A percentile compares a stretch with the other conserved stretches of the same genome.
Evolutionary conservation across 2,888 invertebrate species (phyloP).

Genomic region (Hyalella azteca): DNA sequence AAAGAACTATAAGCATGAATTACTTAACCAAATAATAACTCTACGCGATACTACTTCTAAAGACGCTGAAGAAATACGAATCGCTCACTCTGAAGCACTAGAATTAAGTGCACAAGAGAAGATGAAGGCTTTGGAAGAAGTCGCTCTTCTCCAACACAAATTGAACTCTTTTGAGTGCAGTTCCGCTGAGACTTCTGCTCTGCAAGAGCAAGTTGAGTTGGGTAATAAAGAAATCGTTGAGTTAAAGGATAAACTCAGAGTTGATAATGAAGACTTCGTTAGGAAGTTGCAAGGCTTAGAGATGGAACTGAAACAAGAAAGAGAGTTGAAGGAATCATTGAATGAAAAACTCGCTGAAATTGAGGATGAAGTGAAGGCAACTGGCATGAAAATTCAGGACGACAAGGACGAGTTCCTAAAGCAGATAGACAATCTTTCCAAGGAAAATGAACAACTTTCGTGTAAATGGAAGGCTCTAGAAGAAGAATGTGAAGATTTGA

Average conservation of each 20-base stretch:
- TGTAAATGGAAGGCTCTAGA: neutral
- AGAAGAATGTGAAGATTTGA: neutral
- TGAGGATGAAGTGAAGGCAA: neutral
- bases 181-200: neutral
- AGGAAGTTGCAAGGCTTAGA: neutral
- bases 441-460: neutral
- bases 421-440: neutral
- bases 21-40: neutral
- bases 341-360: slow-evolving; percentile 19
- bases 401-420: neutral
- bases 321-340: slow-evolving; percentile 43
- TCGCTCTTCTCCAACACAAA: neutral
- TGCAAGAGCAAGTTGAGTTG: neutral
- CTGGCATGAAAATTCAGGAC: neutral
- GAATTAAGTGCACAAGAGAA: neutral
- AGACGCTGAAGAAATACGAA: neutral
- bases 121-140: neutral
- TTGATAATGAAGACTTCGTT: neutral
- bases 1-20: neutral
- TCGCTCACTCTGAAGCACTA: neutral
- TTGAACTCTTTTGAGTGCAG: neutral
- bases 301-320: slow-evolving; percentile 33
- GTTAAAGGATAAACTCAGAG: neutral
- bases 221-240: neutral
- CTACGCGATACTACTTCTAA: neutral